Conservation (phyloP, 2,113 vertebrate species). For the Notarius quadriscutis region DNA sequence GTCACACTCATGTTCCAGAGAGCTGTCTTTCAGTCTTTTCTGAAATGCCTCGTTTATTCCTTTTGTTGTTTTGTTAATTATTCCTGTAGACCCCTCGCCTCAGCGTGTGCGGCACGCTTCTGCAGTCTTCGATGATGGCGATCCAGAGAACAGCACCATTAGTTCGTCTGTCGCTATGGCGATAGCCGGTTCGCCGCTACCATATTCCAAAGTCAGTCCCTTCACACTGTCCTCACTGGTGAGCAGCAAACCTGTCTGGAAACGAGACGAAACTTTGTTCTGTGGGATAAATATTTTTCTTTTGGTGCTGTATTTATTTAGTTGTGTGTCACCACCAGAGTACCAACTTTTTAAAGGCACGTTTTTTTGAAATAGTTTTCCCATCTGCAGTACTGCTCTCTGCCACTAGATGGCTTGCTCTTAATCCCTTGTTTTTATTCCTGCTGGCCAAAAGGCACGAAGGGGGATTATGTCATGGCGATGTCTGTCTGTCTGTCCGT, state of each 20-base stretch:
- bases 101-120: conserved; percentile 77
- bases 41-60: conserved; percentile 11
- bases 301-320: background rate
- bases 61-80: background rate
- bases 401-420: conserved; percentile 56
- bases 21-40: background rate
- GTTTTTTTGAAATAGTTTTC: background rate
- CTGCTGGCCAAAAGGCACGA: no score
- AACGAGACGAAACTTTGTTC: background rate
- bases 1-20: background rate
- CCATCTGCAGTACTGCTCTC: conserved; percentile 37
- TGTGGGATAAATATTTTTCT: no score
- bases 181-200: conserved; percentile 86
- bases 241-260: conserved; percentile 63
- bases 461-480: no score
- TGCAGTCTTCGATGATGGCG: conserved; percentile 75
- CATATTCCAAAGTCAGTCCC: conserved; percentile 74
- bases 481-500: no score
- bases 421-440: background rate
- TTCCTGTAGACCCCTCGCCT: conserved; percentile 73
- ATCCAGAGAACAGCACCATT: conserved; percentile 78
- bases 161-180: conserved; percentile 90
- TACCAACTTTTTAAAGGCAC: background rate
- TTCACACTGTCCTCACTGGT: conserved; percentile 78
- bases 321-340: conserved; percentile 10